Evolutionary conservation across 2,888 invertebrate species (phyloP).

Genomic region (Melanchra persicariae): DNA sequence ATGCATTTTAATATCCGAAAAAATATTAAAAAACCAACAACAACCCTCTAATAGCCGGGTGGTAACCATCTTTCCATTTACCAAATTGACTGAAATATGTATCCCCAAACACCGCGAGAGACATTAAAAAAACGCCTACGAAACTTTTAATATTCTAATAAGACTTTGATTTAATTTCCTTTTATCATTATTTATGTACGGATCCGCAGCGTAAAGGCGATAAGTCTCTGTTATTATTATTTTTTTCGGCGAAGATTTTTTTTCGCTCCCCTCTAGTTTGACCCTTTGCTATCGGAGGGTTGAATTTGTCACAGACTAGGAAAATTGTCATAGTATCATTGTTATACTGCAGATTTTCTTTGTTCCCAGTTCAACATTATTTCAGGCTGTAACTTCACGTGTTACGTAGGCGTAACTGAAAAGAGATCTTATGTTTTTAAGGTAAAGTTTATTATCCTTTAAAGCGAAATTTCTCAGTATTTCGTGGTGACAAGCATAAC

Average conservation of each 20-base stretch:
- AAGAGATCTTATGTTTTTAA: background rate
- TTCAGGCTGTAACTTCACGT: slow-evolving; percentile 23
- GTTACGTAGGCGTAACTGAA: background rate
- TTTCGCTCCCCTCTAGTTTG: slow-evolving; percentile 77
- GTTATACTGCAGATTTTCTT: slow-evolving; percentile 3
- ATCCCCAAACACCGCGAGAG: slow-evolving; percentile 86
- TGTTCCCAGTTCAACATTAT: background rate
- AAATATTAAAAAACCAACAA: slow-evolving; percentile 75
- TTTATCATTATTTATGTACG: slow-evolving; percentile 91
- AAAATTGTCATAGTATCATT: background rate
- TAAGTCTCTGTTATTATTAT: slow-evolving; percentile 85
- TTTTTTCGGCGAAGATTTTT: slow-evolving; percentile 78
- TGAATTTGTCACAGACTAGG: slow-evolving; percentile 71
- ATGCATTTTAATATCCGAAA: slow-evolving; percentile 75
- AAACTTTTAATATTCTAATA: slow-evolving; percentile 90
- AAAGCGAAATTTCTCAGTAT: background rate
- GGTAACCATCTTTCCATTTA: slow-evolving; percentile 85
- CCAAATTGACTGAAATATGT: slow-evolving; percentile 89
- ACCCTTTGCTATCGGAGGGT: slow-evolving; percentile 73
- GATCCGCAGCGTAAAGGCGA: slow-evolving; percentile 84
- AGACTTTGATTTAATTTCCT: slow-evolving; percentile 91
- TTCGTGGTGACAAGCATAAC: slow-evolving; percentile 74
- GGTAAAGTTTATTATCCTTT: slow-evolving; percentile 36
- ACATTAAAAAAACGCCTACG: slow-evolving; percentile 89
- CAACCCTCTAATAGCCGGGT: slow-evolving; percentile 79